Evolutionary conservation across 37 sponge, comb jelly and placozoan genomes (phyloP).

Genomic region (Beroe ovata): DNA sequence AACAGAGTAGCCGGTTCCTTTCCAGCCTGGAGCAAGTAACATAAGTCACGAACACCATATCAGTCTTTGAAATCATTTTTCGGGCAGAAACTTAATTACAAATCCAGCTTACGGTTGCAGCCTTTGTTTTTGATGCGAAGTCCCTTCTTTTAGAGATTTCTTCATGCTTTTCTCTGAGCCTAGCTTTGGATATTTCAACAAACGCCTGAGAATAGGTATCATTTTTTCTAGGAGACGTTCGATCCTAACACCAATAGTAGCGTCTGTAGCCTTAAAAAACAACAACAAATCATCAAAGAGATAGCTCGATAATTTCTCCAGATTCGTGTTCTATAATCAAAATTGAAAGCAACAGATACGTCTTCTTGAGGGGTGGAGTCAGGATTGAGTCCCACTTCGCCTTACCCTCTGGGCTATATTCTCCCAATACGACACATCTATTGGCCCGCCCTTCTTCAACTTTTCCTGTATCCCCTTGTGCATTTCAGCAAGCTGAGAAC

Average conservation of each 20-base stretch:
- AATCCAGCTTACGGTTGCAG: conserved; percentile 1
- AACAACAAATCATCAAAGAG: no score
- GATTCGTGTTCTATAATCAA: no score
- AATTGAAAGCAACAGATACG: no score
- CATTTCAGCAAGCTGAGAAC: conserved; percentile 76
- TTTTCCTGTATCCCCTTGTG: conserved; percentile 79
- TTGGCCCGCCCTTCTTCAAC: conserved; percentile 75
- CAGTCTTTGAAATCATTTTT: background rate
- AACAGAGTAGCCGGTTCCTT: background rate
- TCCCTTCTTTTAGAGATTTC: conserved; percentile 78
- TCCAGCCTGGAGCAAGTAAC: background rate
- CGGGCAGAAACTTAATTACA: background rate
- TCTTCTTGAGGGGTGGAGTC: no score
- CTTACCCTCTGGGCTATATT: conserved; percentile 14
- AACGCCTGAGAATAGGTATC: conserved; percentile 5
- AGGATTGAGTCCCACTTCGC: no score
- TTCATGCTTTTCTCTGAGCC: conserved; percentile 89
- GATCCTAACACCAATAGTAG: no score
- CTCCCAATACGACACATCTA: conserved; percentile 82
- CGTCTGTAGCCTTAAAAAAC: no score
- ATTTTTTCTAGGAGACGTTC: no score
- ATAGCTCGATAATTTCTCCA: no score
- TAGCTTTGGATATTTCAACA: conserved; percentile 71
- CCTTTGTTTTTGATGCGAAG: conserved; percentile 31
- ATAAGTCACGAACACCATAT: no score